Evolutionary conservation across 2,888 invertebrate genomes (phyloP).

Genomic region (Cephus nigrinus): DNA sequence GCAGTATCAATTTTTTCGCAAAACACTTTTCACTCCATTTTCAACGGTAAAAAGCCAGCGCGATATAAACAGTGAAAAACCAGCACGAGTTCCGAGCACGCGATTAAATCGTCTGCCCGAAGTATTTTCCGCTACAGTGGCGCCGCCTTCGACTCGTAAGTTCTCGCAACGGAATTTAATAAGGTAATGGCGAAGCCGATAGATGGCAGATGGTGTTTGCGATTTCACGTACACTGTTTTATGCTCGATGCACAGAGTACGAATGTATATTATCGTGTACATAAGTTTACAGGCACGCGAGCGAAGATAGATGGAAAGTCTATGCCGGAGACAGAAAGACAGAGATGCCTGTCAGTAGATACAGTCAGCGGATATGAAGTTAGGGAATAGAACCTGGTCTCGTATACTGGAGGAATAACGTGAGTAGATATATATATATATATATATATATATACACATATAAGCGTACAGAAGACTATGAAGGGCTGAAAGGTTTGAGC

Average conservation of each 20-base stretch:
- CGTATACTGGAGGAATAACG: background rate
- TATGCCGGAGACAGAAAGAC: background rate
- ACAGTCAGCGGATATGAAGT: background rate
- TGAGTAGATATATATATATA: background rate
- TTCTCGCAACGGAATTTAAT: background rate
- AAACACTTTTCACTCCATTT: background rate
- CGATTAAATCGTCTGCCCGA: background rate
- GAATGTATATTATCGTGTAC: background rate
- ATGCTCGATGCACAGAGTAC: background rate
- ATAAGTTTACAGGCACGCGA: background rate
- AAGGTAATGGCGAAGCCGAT: background rate
- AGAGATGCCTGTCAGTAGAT: background rate
- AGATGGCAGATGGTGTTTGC: background rate
- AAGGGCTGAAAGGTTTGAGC: background rate
- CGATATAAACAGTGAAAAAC: background rate
- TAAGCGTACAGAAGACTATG: background rate
- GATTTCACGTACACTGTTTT: background rate
- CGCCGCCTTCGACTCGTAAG: background rate
- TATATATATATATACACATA: background rate
- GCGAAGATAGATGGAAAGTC: background rate
- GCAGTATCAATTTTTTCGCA: background rate
- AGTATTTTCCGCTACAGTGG: background rate
- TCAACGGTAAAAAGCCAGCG: background rate
- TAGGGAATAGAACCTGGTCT: background rate
- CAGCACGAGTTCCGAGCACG: background rate